phyloP scores from a whole-genome alignment of 2,113 vertebrate species.

The Cyanoderma ruficeps region DNA sequence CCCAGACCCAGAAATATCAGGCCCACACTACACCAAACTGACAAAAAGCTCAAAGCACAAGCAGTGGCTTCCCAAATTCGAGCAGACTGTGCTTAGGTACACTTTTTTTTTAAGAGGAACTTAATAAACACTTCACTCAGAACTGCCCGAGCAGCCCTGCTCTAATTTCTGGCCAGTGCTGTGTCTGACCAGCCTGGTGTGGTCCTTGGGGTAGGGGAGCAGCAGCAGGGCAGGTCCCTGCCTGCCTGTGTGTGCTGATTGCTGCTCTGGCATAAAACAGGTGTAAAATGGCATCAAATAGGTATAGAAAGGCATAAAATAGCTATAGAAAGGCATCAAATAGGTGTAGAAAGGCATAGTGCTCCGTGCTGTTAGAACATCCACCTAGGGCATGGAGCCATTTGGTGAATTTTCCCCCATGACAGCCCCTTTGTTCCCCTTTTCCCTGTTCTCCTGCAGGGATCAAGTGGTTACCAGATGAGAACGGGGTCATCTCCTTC shows the following conservation, averaged over 20 bases:
- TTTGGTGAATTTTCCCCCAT: too few species aligned
- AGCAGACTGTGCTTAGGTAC: background rate
- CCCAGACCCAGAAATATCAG: too few species aligned
- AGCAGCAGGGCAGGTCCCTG: background rate
- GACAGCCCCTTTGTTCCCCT: too few species aligned
- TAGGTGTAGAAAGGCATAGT: too few species aligned
- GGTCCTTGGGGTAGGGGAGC: accelerated
- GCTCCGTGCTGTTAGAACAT: too few species aligned
- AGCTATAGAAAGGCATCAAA: too few species aligned
- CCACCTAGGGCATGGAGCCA: too few species aligned
- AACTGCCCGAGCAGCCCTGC: background rate
- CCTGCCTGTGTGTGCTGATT: background rate
- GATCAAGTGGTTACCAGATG: slow-evolving; percentile 92
- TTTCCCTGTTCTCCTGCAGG: slow-evolving; percentile 68
- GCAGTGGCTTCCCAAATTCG: accelerated
- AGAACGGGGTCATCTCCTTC: slow-evolving; percentile 93
- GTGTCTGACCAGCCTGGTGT: background rate
- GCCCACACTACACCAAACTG: background rate
- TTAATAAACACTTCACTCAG: background rate
- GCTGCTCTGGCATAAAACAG: background rate
- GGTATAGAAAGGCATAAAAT: too few species aligned
- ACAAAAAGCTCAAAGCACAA: background rate
- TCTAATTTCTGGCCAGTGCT: background rate
- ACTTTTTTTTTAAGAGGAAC: background rate
- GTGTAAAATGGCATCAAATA: too few species aligned